These are phyloP conservation scores for Thysanoteuthis rhombus DNA, from an alignment of 2,888 invertebrate genomes.

Conservation along the genomic window DNA sequence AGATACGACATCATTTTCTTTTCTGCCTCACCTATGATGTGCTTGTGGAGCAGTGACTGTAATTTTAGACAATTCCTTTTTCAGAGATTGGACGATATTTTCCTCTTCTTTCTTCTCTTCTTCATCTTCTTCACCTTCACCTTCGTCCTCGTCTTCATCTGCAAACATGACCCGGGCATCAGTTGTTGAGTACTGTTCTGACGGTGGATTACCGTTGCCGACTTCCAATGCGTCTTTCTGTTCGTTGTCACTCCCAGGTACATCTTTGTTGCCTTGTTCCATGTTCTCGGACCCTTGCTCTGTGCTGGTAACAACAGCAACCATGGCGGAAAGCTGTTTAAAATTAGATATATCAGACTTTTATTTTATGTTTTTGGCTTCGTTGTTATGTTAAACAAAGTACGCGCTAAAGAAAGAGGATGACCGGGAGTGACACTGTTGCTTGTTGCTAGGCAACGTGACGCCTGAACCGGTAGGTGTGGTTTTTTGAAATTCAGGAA, in stretches of 20 bases:
- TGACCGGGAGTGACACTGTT: background rate
- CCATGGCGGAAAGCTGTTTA: background rate
- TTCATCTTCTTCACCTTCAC: background rate
- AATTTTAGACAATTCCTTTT: background rate
- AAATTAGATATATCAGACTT: background rate
- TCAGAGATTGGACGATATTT: too few relatives aligned
- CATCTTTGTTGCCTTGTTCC: background rate
- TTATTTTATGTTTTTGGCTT: background rate
- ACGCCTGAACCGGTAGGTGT: background rate
- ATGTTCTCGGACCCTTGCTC: background rate
- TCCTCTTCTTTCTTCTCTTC: background rate
- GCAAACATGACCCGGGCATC: background rate
- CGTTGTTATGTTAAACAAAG: background rate
- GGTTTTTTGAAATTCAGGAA: too few relatives aligned
- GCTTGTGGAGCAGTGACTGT: too few relatives aligned
- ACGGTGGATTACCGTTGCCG: background rate
- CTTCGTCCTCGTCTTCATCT: too few relatives aligned
- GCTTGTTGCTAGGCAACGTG: constrained; percentile 12
- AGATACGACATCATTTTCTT: too few relatives aligned
- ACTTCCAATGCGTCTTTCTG: too few relatives aligned
- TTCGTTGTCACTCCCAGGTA: background rate
- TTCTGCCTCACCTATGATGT: too few relatives aligned
- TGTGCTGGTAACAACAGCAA: background rate
- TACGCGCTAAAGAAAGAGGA: background rate
- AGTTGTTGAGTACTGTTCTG: too few relatives aligned